Conservation (phyloP, 2,797 vertebrate genomes). For the Phrynocephalus vlangalii region DNA sequence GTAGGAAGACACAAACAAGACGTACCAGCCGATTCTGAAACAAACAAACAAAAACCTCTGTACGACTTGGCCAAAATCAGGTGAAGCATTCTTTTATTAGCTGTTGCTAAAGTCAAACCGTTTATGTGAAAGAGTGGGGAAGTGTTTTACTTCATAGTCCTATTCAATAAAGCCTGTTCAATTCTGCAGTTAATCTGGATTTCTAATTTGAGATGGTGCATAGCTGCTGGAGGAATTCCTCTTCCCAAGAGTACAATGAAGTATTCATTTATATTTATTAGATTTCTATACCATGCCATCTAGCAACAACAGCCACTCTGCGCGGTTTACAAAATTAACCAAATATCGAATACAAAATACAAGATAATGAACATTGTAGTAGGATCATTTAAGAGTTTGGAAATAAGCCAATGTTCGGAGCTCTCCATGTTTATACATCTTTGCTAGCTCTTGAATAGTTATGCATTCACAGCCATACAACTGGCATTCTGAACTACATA, state of each 20-base stretch:
- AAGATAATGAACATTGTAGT: no score
- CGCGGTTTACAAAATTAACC: no score
- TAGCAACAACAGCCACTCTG: no score
- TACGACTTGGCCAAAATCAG: neutral
- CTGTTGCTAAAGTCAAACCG: neutral
- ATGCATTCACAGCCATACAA: neutral
- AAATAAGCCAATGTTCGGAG: neutral
- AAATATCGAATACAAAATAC: no score
- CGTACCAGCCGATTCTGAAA: slow-evolving; percentile 96
- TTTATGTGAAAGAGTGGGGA: neutral
- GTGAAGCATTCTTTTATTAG: neutral
- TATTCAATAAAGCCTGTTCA: slow-evolving; percentile 8
- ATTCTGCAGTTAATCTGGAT: neutral
- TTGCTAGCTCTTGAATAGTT: neutral
- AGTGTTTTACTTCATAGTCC: neutral
- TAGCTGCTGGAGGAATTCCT: neutral
- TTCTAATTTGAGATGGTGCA: neutral
- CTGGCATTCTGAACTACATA: neutral
- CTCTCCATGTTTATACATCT: neutral
- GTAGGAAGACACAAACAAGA: slow-evolving; percentile 97
- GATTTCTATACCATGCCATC: no score
- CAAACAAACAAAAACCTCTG: slow-evolving; percentile 13
- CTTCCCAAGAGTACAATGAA: neutral
- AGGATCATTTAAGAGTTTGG: neutral
- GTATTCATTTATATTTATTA: no score